These are phyloP conservation scores for Nasonia vitripennis DNA, from an alignment of 1,140 invertebrate species.

Conservation along the genomic window DNA sequence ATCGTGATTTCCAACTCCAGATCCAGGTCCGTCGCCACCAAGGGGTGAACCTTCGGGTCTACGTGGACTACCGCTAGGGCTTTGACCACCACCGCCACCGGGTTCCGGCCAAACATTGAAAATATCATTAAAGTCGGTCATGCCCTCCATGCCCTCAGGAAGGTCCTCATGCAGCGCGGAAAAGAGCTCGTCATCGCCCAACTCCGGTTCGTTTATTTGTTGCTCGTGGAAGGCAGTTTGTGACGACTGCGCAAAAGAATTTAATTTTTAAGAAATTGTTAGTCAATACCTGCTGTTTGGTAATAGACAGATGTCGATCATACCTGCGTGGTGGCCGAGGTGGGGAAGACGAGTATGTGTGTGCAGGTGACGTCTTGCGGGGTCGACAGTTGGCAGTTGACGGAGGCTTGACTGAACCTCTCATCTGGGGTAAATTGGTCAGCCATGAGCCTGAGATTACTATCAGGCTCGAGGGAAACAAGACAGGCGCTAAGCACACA, in stretches of 20 bases:
- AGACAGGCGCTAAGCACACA: slow-evolving; percentile 97
- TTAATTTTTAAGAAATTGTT: not conserved
- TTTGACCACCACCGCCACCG: slow-evolving; percentile 78
- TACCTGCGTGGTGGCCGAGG: slow-evolving; percentile 95
- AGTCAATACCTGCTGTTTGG: not conserved
- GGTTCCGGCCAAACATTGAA: slow-evolving; percentile 82
- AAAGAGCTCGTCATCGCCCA: slow-evolving; percentile 86
- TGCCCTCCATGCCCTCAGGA: slow-evolving; percentile 83
- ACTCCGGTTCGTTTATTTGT: slow-evolving; percentile 84
- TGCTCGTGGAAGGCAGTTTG: slow-evolving; percentile 90
- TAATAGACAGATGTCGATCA: not conserved
- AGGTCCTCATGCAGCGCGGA: slow-evolving; percentile 83
- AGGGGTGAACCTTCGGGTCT: slow-evolving; percentile 75
- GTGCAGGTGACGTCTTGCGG: slow-evolving; percentile 97
- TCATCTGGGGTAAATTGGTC: slow-evolving; percentile 96
- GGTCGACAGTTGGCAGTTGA: slow-evolving; percentile 89
- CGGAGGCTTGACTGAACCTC: slow-evolving; percentile 89
- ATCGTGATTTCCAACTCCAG: slow-evolving; percentile 74
- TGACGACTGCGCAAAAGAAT: slow-evolving; percentile 79
- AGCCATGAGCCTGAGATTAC: slow-evolving; percentile 93
- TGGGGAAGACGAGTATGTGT: slow-evolving; percentile 99
- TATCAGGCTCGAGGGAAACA: slow-evolving; percentile 96
- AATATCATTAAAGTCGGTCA: slow-evolving; percentile 84
- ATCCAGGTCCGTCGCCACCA: slow-evolving; percentile 79
- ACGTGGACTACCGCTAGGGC: slow-evolving; percentile 78